Base-by-base conservation (phyloP, 2,113 vertebrate species). In the Phalacrocorax brasilianus region DNA sequence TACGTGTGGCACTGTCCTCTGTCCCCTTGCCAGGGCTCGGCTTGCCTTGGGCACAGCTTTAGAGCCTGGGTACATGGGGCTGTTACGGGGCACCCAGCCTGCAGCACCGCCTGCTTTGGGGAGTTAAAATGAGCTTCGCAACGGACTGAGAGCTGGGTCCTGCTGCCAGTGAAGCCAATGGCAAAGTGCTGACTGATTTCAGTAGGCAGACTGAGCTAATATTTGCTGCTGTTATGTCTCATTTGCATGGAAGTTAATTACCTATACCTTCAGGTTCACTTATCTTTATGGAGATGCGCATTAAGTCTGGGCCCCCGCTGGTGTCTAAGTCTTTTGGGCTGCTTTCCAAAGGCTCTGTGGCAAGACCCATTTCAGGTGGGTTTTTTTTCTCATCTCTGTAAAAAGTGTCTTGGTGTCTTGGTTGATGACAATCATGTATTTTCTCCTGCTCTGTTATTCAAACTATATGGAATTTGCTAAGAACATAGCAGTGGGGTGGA, bases 381-480 rank as follows among this genome's bases (percentile, higher is more conserved):
- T 6, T 52, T 52, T 82, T 92, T 91, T 35, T 21, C 28, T 83
- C 28, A 33, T 33, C 13, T 68, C 26, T 32, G 23, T 3, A 4
- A n/a, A 55, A 50, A 55, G 21, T 6, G 0, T 44, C 81, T 75
- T 4, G 0, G 21, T 6, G 0, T 44, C 81, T 75, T 4, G 0
- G 27, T 50, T 66, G 32, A 44, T 89, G 38, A 47, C 56, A 56
- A 32, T 74, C 9, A 2, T 14, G 6, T 30, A 42, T 53, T 45
- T 85, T 38, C 87, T 27, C 23, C 71, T 91, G 20, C 18, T 93
- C 49, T 71, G 4, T 79, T 63, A 72, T 58, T 91, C 81, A 68
- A 11, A 33, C 44, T 40, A 19, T 52, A 27, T 38, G 52, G 71
- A 85, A 75, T 33, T 53, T 78, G 71, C 33, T 65, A 24, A 79